phyloP scores from a whole-genome alignment of 2,113 vertebrate species.

The Cyrtonyx montezumae region DNA sequence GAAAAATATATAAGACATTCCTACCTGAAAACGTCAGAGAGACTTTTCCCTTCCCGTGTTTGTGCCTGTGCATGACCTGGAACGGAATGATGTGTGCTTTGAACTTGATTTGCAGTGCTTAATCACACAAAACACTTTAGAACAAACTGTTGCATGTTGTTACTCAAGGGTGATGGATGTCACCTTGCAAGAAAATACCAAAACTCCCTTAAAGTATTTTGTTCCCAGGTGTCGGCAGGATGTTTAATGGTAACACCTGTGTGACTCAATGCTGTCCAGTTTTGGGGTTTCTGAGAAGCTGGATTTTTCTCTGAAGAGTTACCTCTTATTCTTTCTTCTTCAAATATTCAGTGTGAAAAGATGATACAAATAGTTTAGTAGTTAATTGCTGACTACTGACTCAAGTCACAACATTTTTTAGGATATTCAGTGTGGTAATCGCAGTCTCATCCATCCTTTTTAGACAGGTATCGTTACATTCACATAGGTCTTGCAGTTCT shows the following conservation, averaged over 20 bases:
- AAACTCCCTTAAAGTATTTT: not conserved
- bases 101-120: not conserved
- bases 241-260: not conserved
- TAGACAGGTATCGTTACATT: rapidly evolving
- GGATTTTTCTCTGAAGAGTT: not conserved
- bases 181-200: not conserved
- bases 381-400: not conserved
- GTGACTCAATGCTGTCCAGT: not conserved
- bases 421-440: not conserved
- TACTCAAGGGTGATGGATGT: constrained; percentile 7
- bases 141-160: not conserved
- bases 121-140: not conserved
- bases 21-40: not conserved
- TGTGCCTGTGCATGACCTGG: constrained; percentile 7
- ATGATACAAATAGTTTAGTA: not conserved
- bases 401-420: not conserved
- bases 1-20: not conserved
- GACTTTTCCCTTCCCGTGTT: not conserved
- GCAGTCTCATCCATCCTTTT: not conserved
- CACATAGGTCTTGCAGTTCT: not conserved
- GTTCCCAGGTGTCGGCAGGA: not conserved
- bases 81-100: not conserved
- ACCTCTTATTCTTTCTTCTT: not conserved
- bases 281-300: not conserved
- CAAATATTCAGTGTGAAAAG: not conserved